Evolutionary conservation across 1,140 invertebrate genomes (phyloP), one percentile per base, ranked within the genome.

Genomic region (Tigriopus japonicus): DNA sequence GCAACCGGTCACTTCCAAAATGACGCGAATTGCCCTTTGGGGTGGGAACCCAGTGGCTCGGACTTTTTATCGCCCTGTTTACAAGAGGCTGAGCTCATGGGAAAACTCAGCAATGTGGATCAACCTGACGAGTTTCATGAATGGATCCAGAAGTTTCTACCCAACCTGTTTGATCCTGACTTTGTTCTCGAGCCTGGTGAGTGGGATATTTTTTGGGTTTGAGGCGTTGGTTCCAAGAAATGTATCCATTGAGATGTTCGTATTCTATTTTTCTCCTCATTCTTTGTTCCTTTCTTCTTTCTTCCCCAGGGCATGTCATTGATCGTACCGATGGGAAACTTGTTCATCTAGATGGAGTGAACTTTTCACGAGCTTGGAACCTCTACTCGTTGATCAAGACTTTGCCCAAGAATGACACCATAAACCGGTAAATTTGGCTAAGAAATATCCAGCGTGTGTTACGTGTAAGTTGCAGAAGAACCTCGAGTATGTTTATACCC

Each of bases 261-360:
- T 35, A 21, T 51, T 51, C 21, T 10, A 5, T 51, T 51, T 21
- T n/a, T 12, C 42, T 12, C n/a, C 12, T 43, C 12, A 43, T 43
- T 43, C 42, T 51, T 51, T 17, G 10, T 51, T 17, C 10, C 45
- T 51, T 21, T 51, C 45, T 5, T 51, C 15, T 17, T 21, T 51
- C 10, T 17, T 9, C 28, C 28, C 28, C 28, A 35, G 45, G 45
- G n/a, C 40, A 58, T 17, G 56, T 58, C n/a, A 17, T 42, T 35
- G 56, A 58, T 23, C 21, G 56, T 3, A 58, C 56, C 15, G 56
- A 58, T 42, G 56, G 56, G 17, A 58, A 58, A 58, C 40, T 58
- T 17, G 56, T 58, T 58, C 56, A 58, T 42, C 56, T 58, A 23
- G 56, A 58, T 58, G 56, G 56, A 28, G n/a, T 58, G 15, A 58